These are phyloP conservation scores for Embidobia sp. DNA, from an alignment of 2,888 invertebrate species.

Conservation along the genomic window DNA sequence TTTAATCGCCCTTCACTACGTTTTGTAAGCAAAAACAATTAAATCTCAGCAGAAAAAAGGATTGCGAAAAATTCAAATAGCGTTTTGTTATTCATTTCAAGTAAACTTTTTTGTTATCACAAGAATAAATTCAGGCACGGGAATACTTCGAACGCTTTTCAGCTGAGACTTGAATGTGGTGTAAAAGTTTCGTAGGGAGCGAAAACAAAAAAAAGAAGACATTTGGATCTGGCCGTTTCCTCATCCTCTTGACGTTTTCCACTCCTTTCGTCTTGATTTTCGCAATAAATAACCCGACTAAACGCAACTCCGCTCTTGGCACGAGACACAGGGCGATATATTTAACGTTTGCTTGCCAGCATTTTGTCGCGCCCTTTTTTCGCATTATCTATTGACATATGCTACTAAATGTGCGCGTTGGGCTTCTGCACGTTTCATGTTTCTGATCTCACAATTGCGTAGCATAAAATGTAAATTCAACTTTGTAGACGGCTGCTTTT, in stretches of 20 bases:
- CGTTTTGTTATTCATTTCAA: constrained; percentile 18
- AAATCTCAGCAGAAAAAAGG: not conserved
- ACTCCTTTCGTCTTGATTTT: constrained; percentile 37
- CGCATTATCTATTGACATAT: constrained; percentile 26
- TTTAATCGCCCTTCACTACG: no score
- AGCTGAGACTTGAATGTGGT: constrained; percentile 16
- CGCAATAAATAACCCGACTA: constrained; percentile 37
- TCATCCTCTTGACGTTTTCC: constrained; percentile 29
- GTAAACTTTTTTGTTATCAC: constrained; percentile 30
- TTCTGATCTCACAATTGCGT: no score
- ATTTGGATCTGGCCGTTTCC: constrained; percentile 37
- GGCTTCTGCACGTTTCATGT: no score
- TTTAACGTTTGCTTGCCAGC: constrained; percentile 17
- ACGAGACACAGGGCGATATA: constrained; percentile 28
- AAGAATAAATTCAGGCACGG: constrained; percentile 20
- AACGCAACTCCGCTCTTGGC: constrained; percentile 35
- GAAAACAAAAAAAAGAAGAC: constrained; percentile 11
- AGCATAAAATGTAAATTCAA: no score
- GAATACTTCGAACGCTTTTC: constrained; percentile 34
- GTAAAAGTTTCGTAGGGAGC: constrained; percentile 19
- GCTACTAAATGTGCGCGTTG: not conserved
- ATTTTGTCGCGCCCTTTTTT: constrained; percentile 23
- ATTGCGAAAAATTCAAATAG: not conserved
- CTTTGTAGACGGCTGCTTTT: no score
- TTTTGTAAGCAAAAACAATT: no score